Base-by-base conservation (phyloP, 2,888 invertebrate species). In the Hypomecis atomaria region DNA sequence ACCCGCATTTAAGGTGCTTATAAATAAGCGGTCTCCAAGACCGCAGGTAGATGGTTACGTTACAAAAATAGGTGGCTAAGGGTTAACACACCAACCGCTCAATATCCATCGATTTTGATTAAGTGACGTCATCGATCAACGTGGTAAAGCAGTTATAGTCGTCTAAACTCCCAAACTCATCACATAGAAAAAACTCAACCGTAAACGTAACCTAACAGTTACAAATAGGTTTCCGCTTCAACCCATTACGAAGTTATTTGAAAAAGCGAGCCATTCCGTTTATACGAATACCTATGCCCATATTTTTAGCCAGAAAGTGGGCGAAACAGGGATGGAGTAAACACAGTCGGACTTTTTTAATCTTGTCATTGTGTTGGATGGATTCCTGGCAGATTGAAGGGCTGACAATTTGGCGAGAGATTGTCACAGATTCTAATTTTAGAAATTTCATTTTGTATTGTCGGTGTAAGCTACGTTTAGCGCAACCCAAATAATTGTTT, bases 201-300 rank as follows among this genome's bases (percentile, higher is more conserved):
- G 23, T 23, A 23, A 23, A 23, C 23, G 23, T 23, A 23, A 23
- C 23, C 23, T 23, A 23, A 23, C 23, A 23, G 23, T 23, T 23
- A 23, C 23, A 23, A 23, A 23, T 23, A 23, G 23, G 23, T 2
- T 23, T 23, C 23, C 23, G 5, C 34, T 34, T 47, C 40, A 37
- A 42, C 48, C 71, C 61, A 73, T 77, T 78, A 78, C 78, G 78
- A 81, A 79, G 80, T 82, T 82, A 78, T 82, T 79, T 70, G 76
- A 74, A 78, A 79, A 74, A 63, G 67, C 66, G 60, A 72, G 71
- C 74, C 66, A 62, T 71, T 71, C 69, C 67, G 11, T 53, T 6
- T 44, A 45, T 73, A 76, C 23, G 23, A 23, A 23, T 23, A 23
- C 23, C 23, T 23, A 23, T 77, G 67, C 54, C 68, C 72, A 63